Percentiles rank a stretch among this genome's conserved stretches.
These are phyloP conservation scores for Galemys pyrenaicus DNA, from an alignment of 2,113 vertebrate species.

Conservation along the genomic window DNA sequence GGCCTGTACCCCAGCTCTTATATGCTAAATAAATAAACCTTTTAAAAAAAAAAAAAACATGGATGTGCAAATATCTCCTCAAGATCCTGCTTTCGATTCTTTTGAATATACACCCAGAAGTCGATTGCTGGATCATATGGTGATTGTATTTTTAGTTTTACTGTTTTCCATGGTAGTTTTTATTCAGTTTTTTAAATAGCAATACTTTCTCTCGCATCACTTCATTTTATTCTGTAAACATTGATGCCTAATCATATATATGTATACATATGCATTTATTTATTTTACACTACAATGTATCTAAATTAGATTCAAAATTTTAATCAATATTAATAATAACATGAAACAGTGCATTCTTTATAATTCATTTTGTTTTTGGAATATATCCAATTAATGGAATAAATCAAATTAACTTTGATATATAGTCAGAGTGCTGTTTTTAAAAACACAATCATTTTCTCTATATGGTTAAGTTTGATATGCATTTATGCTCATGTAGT, in stretches of 20 bases:
- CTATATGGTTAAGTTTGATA: neutral
- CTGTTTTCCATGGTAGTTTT: neutral
- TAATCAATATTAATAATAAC: neutral
- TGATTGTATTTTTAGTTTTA: neutral
- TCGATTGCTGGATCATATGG: neutral
- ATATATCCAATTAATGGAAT: neutral
- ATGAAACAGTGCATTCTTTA: neutral
- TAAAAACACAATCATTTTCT: neutral
- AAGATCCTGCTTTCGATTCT: neutral
- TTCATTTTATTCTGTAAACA: neutral
- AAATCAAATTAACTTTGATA: no score
- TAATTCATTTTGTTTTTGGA: conserved; percentile 6
- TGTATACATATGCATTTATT: neutral
- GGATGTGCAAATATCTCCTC: neutral
- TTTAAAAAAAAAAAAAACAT: no score
- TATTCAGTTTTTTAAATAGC: neutral
- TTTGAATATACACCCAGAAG: neutral
- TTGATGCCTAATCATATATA: neutral
- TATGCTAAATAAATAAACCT: no score
- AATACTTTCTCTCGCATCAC: neutral
- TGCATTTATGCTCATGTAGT: neutral
- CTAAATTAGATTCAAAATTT: conserved; percentile 12
- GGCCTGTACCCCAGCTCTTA: no score
- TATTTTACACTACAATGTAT: neutral
- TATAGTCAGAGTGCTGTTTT: neutral